A percentile compares a stretch with the other conserved stretches of the same genome.
These are phyloP conservation scores for Aleadryas rufinucha DNA, from an alignment of 2,113 vertebrate genomes.

Conservation along the genomic window DNA sequence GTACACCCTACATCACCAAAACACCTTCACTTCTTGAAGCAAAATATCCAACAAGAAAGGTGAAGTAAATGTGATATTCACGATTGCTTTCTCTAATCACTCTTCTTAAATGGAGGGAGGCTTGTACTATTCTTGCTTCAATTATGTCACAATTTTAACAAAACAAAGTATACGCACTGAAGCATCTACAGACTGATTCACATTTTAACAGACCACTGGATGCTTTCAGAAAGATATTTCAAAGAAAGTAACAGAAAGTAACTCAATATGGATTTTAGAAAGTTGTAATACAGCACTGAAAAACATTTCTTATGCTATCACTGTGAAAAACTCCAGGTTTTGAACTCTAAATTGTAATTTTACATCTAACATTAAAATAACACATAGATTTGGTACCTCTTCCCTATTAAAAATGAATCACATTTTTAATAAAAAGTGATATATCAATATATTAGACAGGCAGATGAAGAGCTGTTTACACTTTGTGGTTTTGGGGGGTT, in stretches of 20 bases:
- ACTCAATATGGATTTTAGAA: neutral
- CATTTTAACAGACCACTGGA: neutral
- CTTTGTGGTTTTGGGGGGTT: too few species aligned
- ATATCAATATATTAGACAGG: neutral
- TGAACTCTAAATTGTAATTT: neutral
- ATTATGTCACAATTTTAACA: neutral
- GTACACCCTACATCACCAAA: neutral
- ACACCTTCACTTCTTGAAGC: slow-evolving; percentile 28
- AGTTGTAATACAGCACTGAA: neutral
- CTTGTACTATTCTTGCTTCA: neutral
- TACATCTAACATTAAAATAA: neutral
- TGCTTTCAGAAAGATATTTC: neutral
- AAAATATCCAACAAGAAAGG: neutral
- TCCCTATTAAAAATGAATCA: neutral
- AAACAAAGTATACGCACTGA: neutral
- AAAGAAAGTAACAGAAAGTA: neutral
- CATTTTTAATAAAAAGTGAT: neutral
- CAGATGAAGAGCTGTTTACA: neutral
- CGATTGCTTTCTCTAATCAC: neutral
- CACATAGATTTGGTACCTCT: neutral
- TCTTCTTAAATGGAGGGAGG: neutral
- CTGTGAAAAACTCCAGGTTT: neutral
- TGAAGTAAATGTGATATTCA: neutral
- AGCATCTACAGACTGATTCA: neutral
- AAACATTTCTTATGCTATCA: neutral